phyloP scores from a whole-genome alignment of 2,797 vertebrate species.

The Epinephelus malabaricus region DNA sequence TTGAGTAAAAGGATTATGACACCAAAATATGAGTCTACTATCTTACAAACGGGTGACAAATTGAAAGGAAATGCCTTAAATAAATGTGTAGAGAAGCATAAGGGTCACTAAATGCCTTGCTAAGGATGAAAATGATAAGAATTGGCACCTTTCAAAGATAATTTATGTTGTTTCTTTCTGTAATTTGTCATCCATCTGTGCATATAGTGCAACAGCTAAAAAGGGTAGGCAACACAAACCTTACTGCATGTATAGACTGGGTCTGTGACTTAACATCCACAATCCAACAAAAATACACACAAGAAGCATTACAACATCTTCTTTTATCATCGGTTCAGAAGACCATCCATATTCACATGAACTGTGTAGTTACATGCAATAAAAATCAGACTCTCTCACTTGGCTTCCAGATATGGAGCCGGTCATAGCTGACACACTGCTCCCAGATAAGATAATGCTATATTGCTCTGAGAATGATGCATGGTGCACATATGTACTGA shows the following conservation, averaged over 20 bases:
- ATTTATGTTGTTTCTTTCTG: not conserved
- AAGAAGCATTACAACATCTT: no score
- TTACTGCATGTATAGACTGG: not conserved
- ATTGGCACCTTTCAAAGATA: no score
- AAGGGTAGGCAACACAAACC: not conserved
- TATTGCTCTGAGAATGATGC: constrained; percentile 4
- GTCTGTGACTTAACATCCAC: not conserved
- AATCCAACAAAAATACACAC: not conserved
- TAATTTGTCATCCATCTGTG: not conserved
- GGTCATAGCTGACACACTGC: not conserved
- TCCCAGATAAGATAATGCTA: constrained; percentile 46
- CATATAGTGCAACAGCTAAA: not conserved
- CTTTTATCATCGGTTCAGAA: not conserved
- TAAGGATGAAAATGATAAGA: no score
- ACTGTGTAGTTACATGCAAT: constrained; percentile 13
- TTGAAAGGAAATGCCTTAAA: no score
- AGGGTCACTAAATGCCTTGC: no score
- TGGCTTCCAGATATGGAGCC: constrained; percentile 6
- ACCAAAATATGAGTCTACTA: no score
- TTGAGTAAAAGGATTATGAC: no score
- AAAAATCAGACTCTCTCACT: constrained; percentile 7
- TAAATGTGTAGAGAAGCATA: no score
- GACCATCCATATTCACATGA: not conserved
- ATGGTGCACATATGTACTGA: not conserved
- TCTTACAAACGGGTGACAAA: no score